Conservation (phyloP, 1,140 invertebrate species). For the Lordiphosa collinella region DNA sequence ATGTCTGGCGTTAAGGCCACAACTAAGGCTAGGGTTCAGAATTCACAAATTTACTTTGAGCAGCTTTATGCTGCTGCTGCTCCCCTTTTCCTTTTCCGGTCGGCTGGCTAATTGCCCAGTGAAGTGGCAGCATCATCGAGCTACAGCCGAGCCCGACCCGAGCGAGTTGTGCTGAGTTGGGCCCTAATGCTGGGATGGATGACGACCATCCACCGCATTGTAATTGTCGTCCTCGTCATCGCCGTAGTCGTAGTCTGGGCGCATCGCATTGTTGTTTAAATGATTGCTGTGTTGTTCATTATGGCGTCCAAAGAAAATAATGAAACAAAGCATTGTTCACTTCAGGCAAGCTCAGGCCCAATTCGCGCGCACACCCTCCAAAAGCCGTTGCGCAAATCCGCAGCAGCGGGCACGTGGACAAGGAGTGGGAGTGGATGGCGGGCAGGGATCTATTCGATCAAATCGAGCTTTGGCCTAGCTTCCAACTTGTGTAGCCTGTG, state of each 20-base stretch:
- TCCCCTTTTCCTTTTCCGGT: constrained; percentile 70
- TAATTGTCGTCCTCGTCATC: constrained; percentile 54
- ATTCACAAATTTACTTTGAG: constrained; percentile 47
- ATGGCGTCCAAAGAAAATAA: constrained; percentile 42
- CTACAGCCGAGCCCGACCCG: constrained; percentile 13
- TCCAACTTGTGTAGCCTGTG: not conserved
- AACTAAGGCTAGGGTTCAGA: constrained; percentile 36
- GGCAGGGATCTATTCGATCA: no score
- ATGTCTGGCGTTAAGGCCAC: constrained; percentile 18
- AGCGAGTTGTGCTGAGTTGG: constrained; percentile 18
- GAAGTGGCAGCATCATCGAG: constrained; percentile 52
- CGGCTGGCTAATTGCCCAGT: constrained; percentile 66
- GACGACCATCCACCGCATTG: constrained; percentile 59
- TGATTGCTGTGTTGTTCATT: constrained; percentile 56
- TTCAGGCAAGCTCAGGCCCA: not conserved
- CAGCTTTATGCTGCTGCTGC: constrained; percentile 35
- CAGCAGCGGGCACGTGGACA: constrained; percentile 7
- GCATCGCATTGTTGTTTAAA: constrained; percentile 60
- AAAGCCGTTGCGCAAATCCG: not conserved
- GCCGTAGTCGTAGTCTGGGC: constrained; percentile 31
- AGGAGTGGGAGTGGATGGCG: not conserved
- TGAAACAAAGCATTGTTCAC: constrained; percentile 42
- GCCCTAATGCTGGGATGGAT: constrained; percentile 24
- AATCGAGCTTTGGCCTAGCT: not conserved
- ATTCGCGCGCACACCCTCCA: not conserved